These are phyloP conservation scores for Drosophila mimetica DNA, from an alignment of 2,888 invertebrate genomes.

Conservation along the genomic window DNA sequence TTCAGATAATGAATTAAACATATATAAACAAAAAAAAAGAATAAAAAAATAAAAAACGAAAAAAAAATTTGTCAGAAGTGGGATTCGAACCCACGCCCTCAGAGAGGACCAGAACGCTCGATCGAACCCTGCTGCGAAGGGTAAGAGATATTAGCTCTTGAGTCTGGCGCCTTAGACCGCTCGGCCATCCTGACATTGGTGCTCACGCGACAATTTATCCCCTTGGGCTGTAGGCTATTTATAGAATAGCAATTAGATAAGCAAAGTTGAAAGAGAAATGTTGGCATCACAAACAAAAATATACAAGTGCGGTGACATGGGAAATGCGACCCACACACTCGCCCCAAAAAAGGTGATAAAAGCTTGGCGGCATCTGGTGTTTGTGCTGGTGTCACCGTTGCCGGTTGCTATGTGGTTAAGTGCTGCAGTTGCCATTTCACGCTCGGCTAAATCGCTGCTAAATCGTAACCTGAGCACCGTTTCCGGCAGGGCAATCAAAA, in stretches of 20 bases:
- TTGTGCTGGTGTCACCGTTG: constrained; percentile 19
- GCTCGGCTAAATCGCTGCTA: constrained; percentile 64
- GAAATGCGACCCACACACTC: not conserved
- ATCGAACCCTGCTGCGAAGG: constrained; percentile 43
- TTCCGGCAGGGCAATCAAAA: constrained; percentile 73
- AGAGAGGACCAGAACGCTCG: constrained; percentile 72
- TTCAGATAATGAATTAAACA: too few species aligned
- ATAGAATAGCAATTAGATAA: constrained; percentile 55
- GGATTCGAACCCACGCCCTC: constrained; percentile 75
- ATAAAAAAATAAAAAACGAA: constrained; percentile 14
- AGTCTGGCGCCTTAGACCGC: constrained; percentile 83
- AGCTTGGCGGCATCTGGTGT: constrained; percentile 23
- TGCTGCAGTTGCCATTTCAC: constrained; percentile 62
- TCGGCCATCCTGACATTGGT: constrained; percentile 81
- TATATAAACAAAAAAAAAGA: too few species aligned
- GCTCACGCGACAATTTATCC: not conserved
- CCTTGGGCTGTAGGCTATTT: constrained; percentile 27
- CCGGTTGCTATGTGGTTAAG: constrained; percentile 53
- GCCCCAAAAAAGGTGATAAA: constrained; percentile 27
- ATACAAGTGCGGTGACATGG: constrained; percentile 6
- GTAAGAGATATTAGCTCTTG: constrained; percentile 69
- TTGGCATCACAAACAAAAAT: constrained; percentile 7
- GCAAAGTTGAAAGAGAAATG: constrained; percentile 1
- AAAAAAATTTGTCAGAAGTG: constrained; percentile 65
- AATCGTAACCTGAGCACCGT: constrained; percentile 67